Evolutionary conservation across 2,888 invertebrate genomes (phyloP).

Genomic region (Trilocha varians): DNA sequence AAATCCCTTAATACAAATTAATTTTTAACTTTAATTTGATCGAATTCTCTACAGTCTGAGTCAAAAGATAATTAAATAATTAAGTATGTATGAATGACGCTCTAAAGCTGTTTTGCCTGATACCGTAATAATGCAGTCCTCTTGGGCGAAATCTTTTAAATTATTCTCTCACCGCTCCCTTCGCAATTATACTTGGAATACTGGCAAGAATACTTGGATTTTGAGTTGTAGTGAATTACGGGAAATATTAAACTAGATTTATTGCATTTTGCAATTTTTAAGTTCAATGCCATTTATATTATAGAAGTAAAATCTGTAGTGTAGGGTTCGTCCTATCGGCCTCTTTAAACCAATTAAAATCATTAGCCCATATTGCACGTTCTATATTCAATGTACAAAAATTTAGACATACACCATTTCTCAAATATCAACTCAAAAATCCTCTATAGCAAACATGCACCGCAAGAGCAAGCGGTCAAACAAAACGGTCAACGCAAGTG

Average conservation of each 20-base stretch:
- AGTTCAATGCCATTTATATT: no score
- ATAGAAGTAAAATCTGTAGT: no score
- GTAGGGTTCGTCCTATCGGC: no score
- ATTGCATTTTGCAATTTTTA: no score
- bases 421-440: no score
- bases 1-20: slow-evolving; percentile 32
- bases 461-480: slow-evolving; percentile 30
- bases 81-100: slow-evolving; percentile 70
- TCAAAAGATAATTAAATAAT: slow-evolving; percentile 70
- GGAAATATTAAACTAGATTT: neutral
- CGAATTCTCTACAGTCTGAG: slow-evolving; percentile 47
- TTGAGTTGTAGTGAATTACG: neutral
- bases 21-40: slow-evolving; percentile 53
- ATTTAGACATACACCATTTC: no score
- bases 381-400: no score
- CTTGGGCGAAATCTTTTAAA: slow-evolving; percentile 65
- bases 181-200: slow-evolving; percentile 54
- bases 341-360: no score
- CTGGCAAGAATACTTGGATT: slow-evolving; percentile 21
- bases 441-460: neutral
- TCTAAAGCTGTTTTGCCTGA: slow-evolving; percentile 63
- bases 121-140: slow-evolving; percentile 70
- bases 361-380: no score
- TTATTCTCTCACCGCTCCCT: slow-evolving; percentile 58
- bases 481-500: slow-evolving; percentile 47